Conservation (phyloP, 2,888 invertebrate genomes). For the Acronicta leporina region DNA sequence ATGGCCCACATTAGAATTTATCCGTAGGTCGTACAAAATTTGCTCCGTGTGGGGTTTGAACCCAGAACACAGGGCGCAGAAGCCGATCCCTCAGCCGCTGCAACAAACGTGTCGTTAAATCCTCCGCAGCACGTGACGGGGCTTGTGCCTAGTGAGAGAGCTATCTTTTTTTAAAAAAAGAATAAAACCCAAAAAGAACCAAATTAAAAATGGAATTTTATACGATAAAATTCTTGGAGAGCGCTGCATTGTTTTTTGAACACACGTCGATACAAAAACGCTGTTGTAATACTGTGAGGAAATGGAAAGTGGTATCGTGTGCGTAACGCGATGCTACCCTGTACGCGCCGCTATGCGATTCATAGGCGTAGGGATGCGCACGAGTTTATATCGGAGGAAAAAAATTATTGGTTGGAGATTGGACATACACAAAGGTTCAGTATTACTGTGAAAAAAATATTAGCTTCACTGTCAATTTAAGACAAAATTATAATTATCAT, state of each 20-base stretch:
- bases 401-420: neutral
- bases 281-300: slow-evolving; percentile 77
- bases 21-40: too few species aligned
- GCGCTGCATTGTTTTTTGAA: slow-evolving; percentile 65
- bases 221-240: slow-evolving; percentile 60
- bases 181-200: slow-evolving; percentile 15
- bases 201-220: slow-evolving; percentile 24
- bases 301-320: slow-evolving; percentile 81
- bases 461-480: neutral
- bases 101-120: too few species aligned
- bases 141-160: too few species aligned
- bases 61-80: too few species aligned
- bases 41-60: too few species aligned
- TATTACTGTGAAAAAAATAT: neutral
- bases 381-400: neutral
- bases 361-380: slow-evolving; percentile 67
- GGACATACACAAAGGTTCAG: neutral
- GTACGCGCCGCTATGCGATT: slow-evolving; percentile 82
- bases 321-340: slow-evolving; percentile 83
- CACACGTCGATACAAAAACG: slow-evolving; percentile 68
- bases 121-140: too few species aligned
- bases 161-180: neutral
- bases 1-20: too few species aligned
- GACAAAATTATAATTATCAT: too few species aligned
- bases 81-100: too few species aligned